Base-by-base conservation (phyloP, 2,888 invertebrate genomes). In the Lasioglossum zephyrum region DNA sequence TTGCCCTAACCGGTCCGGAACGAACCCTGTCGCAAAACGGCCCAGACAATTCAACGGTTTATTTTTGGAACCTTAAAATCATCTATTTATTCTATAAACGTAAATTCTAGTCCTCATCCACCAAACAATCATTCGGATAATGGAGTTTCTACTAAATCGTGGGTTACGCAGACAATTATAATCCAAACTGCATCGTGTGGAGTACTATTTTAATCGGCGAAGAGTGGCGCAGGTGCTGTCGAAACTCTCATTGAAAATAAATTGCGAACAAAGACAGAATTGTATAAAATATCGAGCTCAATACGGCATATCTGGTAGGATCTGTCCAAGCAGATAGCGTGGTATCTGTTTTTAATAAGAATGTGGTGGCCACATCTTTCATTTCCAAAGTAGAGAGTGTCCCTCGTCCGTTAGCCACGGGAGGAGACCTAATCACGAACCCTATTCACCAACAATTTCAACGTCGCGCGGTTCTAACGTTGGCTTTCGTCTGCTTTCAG, bases 401-500 rank as follows among this genome's bases (percentile, higher is more conserved):
- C 36, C 9, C 63, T 5, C 22, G 36, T 39, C 18, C 66, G 13
- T 9, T 0, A 2, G 39, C 13, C 8, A 53, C 49, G 49, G 22
- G 22, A 44, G 8, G 22, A 60, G 41, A 31, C 36, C 70, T 76
- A 60, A 60, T 60, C 63, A 26, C 44, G 39, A 22, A 44, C 26
- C 63, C 60, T 47, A 63, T 76, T 63, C 63, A 63, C 41, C 26
- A 47, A 22, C 13, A 31, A 31, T n/a, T 41, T 6, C 11, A 13
- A 8, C n/a, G n/a, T 44, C 44, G 44, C 4, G 2, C 9, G 39
- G 44, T 80, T 70, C 44, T 80, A 81, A 85, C 66, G 39, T 70
- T 66, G 49, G 70, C 31, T 82, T 47, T 26, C 73, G 53, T 85
- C 85, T 69, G 90, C 85, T 93, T 93, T 85, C 89, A 93, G 93